A percentile compares a stretch with the other conserved stretches of the same genome.
These are phyloP conservation scores for Anthopleura sola DNA, from an alignment of 64 coral and sea anemone species.

Conservation along the genomic window DNA sequence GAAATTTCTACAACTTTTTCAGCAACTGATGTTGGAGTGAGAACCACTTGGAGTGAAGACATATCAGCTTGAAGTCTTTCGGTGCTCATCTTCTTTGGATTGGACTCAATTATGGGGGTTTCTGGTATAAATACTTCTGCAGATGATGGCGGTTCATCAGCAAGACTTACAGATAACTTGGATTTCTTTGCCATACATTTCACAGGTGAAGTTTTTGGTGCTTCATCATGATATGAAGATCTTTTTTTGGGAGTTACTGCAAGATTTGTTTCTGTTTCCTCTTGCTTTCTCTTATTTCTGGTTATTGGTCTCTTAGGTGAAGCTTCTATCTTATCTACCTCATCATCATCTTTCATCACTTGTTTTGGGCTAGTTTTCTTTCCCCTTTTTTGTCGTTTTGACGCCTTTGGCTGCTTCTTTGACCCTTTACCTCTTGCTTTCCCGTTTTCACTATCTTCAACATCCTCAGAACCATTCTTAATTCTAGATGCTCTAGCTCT, in stretches of 20 bases:
- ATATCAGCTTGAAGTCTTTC: constrained; percentile 22
- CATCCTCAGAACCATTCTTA: background rate
- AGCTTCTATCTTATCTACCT: background rate
- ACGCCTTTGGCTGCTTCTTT: background rate
- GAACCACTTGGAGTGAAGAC: constrained; percentile 34
- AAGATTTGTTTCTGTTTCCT: background rate
- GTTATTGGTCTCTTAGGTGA: background rate
- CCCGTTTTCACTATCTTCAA: constrained; percentile 22
- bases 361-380: constrained; percentile 35
- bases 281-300: constrained; percentile 26
- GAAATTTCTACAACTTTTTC: background rate
- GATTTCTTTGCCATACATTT: constrained; percentile 1
- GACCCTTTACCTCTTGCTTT: background rate
- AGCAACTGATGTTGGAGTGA: constrained; percentile 27
- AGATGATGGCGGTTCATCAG: background rate
- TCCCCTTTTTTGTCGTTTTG: background rate
- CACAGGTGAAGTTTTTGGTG: background rate
- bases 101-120: constrained; percentile 16
- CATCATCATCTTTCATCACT: background rate
- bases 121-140: constrained; percentile 39
- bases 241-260: background rate
- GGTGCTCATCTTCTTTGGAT: background rate
- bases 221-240: background rate
- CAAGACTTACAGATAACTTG: background rate
- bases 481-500: background rate